Evolutionary conservation across 1,140 invertebrate genomes (phyloP).

Genomic region (Tetragnatha versicolor): DNA sequence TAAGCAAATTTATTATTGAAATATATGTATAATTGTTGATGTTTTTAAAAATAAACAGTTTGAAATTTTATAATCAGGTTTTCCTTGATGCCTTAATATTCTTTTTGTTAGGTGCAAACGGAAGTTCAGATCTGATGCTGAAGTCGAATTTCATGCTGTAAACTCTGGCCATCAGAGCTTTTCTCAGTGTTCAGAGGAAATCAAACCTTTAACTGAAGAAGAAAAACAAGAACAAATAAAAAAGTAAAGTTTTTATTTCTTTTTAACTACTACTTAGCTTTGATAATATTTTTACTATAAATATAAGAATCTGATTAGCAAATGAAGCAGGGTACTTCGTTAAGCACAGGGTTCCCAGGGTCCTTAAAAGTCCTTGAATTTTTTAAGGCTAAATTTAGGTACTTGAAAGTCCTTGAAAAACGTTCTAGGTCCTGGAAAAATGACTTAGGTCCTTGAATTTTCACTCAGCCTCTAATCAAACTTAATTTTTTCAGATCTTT

Average conservation of each 20-base stretch:
- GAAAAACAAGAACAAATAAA: conserved; percentile 88
- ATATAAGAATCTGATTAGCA: too few relatives aligned
- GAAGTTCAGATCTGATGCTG: conserved; percentile 76
- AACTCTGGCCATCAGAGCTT: conserved; percentile 90
- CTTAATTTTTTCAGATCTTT: too few relatives aligned
- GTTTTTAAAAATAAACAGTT: neutral
- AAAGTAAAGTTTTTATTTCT: conserved; percentile 60
- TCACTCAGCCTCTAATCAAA: too few relatives aligned
- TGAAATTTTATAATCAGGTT: neutral
- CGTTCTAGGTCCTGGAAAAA: too few relatives aligned
- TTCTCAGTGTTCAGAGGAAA: conserved; percentile 90
- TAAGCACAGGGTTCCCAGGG: too few relatives aligned
- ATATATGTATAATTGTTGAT: neutral
- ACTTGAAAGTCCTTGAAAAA: too few relatives aligned
- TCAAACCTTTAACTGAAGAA: conserved; percentile 88
- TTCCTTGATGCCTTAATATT: conserved; percentile 32
- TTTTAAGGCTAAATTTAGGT: too few relatives aligned
- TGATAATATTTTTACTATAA: neutral
- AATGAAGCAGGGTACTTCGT: too few relatives aligned
- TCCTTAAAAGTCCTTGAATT: too few relatives aligned
- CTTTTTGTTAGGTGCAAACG: conserved; percentile 78
- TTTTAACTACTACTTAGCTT: neutral
- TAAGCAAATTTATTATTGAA: neutral
- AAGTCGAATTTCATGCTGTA: conserved; percentile 90
- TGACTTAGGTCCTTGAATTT: too few relatives aligned